Base-by-base conservation (phyloP, 2,797 vertebrate species). In the Epinephelus coioides region DNA sequence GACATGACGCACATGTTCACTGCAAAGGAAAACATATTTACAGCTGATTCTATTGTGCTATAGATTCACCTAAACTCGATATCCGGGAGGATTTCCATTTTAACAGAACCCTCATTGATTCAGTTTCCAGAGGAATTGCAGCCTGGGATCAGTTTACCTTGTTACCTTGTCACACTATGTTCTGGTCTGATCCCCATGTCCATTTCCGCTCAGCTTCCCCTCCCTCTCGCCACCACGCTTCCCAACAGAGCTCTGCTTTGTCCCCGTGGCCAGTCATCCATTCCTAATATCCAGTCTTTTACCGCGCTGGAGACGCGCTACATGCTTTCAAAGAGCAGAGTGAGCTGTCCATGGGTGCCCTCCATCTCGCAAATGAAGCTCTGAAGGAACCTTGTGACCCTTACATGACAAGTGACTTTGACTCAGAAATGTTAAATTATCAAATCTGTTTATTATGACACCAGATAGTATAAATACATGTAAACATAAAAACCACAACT, bases 31-130 rank as follows among this genome's bases (percentile, higher is more conserved):
- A 78, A 75, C 59, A 80, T 76, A 78, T 83, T 83, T 82, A 73
- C 64, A 56, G 66, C 21, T 80, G 51, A 89, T 81, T 88, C 63
- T 67, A 59, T 79, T 86, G 64, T 65, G 27, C 65, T 80, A 89
- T 75, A 70, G 86, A 89, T 86, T 88, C 47, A 79, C 71, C 46
- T 55, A 23, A 82, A 84, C 69, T 84, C 70, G 69, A 91, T 90
- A 87, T 91, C 84, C 78, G 63, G 82, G 72, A 90, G 81, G 72
- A 85, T 81, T 93, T 90, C 84, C 85, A 68, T 83, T 81, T 83
- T 25, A 91, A 94, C 91, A 95, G 93, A 94, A 89, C 85, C 85
- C 69, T 91, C 91, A 94, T 95, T 95, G 94, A 95, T 94, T 92
- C 85, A 21, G 82, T 87, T 91, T 92, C 86, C 83, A 86, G 80